Conservation (phyloP, 2,113 vertebrate genomes). For the Gymnarchus niloticus region DNA sequence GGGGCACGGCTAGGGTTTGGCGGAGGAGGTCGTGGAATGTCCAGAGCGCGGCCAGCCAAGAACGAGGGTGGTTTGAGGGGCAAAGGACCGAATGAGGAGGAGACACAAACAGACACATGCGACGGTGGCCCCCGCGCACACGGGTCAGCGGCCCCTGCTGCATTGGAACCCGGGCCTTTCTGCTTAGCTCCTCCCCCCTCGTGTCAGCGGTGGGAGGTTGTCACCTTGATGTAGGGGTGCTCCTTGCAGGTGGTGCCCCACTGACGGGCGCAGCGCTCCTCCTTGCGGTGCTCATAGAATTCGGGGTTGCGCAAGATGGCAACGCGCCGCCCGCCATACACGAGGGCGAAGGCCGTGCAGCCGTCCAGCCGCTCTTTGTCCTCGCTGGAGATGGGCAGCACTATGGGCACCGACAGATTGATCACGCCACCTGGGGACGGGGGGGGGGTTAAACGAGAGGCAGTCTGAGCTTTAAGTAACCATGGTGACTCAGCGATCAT, state of each 20-base stretch:
- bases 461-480: too few relatives aligned
- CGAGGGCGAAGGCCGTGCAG: conserved; percentile 76
- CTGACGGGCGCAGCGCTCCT: conserved; percentile 90
- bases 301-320: conserved; percentile 94
- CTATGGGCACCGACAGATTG: conserved; percentile 92
- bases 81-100: not conserved
- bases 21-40: conserved; percentile 21
- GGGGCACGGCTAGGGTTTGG: conserved; percentile 33
- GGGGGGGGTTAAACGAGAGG: not conserved
- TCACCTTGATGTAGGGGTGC: conserved; percentile 95
- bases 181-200: not conserved
- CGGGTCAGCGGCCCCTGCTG: not conserved
- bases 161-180: too few relatives aligned
- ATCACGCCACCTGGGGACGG: conserved; percentile 79
- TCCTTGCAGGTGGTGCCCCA: conserved; percentile 94
- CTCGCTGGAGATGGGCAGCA: conserved; percentile 75
- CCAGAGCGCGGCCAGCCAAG: not conserved
- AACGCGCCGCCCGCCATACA: conserved; percentile 74
- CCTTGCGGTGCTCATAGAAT: conserved; percentile 91
- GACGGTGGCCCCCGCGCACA: not conserved
- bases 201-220: not conserved
- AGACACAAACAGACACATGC: not conserved
- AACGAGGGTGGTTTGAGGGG: not conserved
- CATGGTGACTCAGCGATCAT: not conserved
- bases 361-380: conserved; percentile 87